Conservation (phyloP, 2,888 invertebrate species). For the Lochmaea crataegi region DNA sequence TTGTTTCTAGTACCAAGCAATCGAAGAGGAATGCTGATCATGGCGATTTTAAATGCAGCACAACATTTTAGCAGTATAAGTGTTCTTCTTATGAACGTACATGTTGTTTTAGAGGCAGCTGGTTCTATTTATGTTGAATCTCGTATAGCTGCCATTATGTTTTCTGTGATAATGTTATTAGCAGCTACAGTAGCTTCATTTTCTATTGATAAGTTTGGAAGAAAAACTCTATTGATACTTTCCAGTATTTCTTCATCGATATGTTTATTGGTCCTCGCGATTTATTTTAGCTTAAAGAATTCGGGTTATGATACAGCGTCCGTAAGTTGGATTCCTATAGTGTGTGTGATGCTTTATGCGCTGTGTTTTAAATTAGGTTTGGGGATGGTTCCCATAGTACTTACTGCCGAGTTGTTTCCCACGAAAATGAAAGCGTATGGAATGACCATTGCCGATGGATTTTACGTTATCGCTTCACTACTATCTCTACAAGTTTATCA, state of each 20-base stretch:
- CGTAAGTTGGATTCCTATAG: slow-evolving; percentile 61
- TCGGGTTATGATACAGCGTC: slow-evolving; percentile 51
- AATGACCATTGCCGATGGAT: slow-evolving; percentile 60
- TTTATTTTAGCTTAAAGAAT: slow-evolving; percentile 60
- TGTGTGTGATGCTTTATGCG: slow-evolving; percentile 60
- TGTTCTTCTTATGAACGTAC: slow-evolving; percentile 63
- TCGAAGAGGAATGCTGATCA: slow-evolving; percentile 59
- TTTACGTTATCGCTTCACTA: slow-evolving; percentile 57
- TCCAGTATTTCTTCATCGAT: slow-evolving; percentile 59
- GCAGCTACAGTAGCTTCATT: slow-evolving; percentile 57
- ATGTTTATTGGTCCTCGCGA: slow-evolving; percentile 57
- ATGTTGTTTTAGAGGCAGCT: slow-evolving; percentile 59
- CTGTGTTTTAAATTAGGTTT: slow-evolving; percentile 60
- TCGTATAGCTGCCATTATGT: slow-evolving; percentile 59
- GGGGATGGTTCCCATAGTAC: slow-evolving; percentile 62
- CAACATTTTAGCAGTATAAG: slow-evolving; percentile 63
- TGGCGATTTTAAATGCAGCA: slow-evolving; percentile 59
- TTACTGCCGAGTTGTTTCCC: slow-evolving; percentile 62
- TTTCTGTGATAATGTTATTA: slow-evolving; percentile 59
- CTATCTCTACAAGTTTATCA: slow-evolving; percentile 58
- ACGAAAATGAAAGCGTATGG: slow-evolving; percentile 62
- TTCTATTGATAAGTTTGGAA: slow-evolving; percentile 60
- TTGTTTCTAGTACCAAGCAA: slow-evolving; percentile 59
- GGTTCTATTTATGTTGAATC: slow-evolving; percentile 57
- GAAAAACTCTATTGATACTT: slow-evolving; percentile 57